phyloP scores from a whole-genome alignment of 53 echinoderm and acorn worm genomes.

The Holothuria leucospilota region DNA sequence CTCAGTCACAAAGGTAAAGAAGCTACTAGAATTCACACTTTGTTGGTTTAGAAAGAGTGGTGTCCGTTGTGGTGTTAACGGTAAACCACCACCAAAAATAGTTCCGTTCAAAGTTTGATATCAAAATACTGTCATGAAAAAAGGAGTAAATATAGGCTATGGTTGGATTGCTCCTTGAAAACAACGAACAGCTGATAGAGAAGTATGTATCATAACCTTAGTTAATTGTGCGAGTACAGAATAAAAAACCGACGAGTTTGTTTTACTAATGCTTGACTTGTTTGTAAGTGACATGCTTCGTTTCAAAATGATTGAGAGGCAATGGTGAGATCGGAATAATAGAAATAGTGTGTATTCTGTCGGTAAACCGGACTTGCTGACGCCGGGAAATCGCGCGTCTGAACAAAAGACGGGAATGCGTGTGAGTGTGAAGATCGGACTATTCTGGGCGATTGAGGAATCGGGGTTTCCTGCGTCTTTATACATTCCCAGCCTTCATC shows the following conservation, averaged over 20 bases:
- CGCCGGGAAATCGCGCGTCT: not conserved
- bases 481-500: too few species aligned
- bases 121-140: too few species aligned
- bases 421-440: not conserved
- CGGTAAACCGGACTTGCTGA: constrained; percentile 16
- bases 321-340: constrained; percentile 7
- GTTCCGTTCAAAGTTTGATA: too few species aligned
- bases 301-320: constrained; percentile 8
- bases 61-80: too few species aligned
- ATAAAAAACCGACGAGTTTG: not conserved
- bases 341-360: constrained; percentile 17
- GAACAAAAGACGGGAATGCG: not conserved
- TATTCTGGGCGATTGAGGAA: not conserved
- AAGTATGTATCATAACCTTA: not conserved
- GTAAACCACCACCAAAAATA: too few species aligned
- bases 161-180: too few species aligned
- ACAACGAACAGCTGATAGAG: too few species aligned
- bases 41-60: too few species aligned
- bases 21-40: too few species aligned
- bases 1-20: too few species aligned
- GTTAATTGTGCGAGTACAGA: not conserved
- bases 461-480: too few species aligned
- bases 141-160: too few species aligned
- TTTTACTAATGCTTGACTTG: constrained; percentile 29
- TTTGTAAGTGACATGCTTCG: not conserved